These are phyloP conservation scores for Paracanthobrama guichenoti DNA, from an alignment of 2,113 vertebrate species.

Conservation along the genomic window DNA sequence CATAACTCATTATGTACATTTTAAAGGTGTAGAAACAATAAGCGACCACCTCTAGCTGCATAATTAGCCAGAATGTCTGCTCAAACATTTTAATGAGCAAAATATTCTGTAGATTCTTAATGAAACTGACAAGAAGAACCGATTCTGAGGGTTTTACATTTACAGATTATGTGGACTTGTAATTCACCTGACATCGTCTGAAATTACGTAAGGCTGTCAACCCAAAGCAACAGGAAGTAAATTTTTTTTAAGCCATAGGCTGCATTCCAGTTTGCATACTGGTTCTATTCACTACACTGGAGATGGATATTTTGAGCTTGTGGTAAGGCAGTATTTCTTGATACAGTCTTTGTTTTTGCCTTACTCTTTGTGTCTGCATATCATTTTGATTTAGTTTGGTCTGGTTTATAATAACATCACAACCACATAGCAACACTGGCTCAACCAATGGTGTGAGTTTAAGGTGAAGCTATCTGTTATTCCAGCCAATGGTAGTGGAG, in stretches of 20 bases:
- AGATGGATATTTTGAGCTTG: neutral
- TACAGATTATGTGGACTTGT: neutral
- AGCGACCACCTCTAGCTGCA: neutral
- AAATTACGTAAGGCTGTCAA: neutral
- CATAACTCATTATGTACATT: neutral
- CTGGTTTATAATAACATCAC: neutral
- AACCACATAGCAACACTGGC: neutral
- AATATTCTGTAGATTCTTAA: neutral
- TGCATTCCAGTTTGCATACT: neutral
- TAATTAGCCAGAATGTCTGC: neutral
- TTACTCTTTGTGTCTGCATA: neutral
- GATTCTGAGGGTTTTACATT: neutral
- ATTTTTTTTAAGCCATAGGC: neutral
- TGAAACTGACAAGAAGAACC: neutral
- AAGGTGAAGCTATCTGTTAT: neutral
- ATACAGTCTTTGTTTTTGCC: neutral
- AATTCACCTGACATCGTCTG: neutral
- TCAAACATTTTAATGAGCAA: conserved; percentile 13
- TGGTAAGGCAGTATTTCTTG: neutral
- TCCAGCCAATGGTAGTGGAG: neutral
- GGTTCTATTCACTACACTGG: neutral
- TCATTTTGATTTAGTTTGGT: neutral
- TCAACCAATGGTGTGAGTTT: neutral
- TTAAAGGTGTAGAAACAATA: neutral
- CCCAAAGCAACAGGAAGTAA: neutral